phyloP scores from a whole-genome alignment of 2,113 vertebrate genomes.

The Indri indri region DNA sequence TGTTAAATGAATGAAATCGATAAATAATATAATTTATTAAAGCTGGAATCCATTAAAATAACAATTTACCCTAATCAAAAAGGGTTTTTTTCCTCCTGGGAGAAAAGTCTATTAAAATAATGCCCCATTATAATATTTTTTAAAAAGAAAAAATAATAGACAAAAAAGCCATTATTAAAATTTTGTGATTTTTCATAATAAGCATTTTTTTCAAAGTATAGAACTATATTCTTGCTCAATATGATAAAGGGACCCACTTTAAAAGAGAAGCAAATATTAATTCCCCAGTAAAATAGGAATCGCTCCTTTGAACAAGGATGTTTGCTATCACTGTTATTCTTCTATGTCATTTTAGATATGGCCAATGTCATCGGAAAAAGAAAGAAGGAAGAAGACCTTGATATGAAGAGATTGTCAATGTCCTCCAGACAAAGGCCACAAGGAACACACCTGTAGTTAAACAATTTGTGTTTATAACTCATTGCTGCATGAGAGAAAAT shows the following conservation, averaged over 20 bases:
- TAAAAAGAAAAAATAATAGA: neutral
- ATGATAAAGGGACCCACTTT: neutral
- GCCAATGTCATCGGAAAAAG: neutral
- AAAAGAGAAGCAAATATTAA: neutral
- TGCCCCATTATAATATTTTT: neutral
- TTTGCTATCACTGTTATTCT: neutral
- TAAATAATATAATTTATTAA: neutral
- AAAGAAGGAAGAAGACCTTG: neutral
- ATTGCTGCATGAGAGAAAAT: neutral
- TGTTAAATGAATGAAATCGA: neutral
- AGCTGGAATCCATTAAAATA: neutral
- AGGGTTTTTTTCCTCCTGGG: neutral
- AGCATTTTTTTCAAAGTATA: neutral
- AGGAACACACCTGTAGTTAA: neutral
- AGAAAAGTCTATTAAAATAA: neutral
- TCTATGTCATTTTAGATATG: constrained; percentile 4
- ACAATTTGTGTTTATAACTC: neutral
- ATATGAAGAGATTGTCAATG: neutral
- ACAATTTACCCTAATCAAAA: neutral
- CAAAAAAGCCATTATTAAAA: neutral
- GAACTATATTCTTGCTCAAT: neutral
- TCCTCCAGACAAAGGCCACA: neutral
- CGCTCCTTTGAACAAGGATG: neutral
- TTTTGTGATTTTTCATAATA: neutral
- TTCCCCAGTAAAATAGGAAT: neutral